phyloP scores from a whole-genome alignment of 1,140 invertebrate genomes.

The Drosophila nigrodunni region DNA sequence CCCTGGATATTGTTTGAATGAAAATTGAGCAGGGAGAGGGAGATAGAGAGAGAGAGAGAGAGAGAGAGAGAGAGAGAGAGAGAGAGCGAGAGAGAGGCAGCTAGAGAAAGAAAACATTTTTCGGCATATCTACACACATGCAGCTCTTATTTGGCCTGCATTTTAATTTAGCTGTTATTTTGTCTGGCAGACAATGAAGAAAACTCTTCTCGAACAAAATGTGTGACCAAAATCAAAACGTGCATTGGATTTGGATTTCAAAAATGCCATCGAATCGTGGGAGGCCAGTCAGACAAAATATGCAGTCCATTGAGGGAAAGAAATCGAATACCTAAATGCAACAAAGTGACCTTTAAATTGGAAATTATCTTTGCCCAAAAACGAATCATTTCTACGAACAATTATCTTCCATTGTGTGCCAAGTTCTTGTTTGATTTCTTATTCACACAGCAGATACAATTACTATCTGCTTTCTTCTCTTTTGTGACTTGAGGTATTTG shows the following conservation, averaged over 20 bases:
- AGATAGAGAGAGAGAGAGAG: too few relatives aligned
- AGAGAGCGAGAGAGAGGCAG: not conserved
- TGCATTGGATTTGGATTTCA: conserved; percentile 59
- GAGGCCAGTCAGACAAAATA: not conserved
- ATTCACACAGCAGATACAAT: not conserved
- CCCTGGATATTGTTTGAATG: not conserved
- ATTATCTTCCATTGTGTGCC: not conserved
- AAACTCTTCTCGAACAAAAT: conserved; percentile 13
- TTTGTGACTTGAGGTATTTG: not conserved
- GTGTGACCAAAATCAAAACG: conserved; percentile 47
- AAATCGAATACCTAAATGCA: not conserved
- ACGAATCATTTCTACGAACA: conserved; percentile 3
- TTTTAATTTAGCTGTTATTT: conserved; percentile 51
- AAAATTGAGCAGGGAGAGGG: not conserved
- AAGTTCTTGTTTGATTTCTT: not conserved
- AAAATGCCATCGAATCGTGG: conserved; percentile 23
- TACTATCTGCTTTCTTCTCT: not conserved
- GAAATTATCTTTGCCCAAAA: conserved; percentile 19
- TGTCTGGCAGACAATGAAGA: conserved; percentile 41
- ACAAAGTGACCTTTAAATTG: conserved; percentile 4
- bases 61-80: too few relatives aligned
- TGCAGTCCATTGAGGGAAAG: not conserved
- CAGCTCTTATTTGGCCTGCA: conserved; percentile 57
- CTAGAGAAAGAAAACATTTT: conserved; percentile 23
- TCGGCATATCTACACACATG: conserved; percentile 43